Base-by-base conservation (phyloP, 2,888 invertebrate genomes). In the Germaria angustata region DNA sequence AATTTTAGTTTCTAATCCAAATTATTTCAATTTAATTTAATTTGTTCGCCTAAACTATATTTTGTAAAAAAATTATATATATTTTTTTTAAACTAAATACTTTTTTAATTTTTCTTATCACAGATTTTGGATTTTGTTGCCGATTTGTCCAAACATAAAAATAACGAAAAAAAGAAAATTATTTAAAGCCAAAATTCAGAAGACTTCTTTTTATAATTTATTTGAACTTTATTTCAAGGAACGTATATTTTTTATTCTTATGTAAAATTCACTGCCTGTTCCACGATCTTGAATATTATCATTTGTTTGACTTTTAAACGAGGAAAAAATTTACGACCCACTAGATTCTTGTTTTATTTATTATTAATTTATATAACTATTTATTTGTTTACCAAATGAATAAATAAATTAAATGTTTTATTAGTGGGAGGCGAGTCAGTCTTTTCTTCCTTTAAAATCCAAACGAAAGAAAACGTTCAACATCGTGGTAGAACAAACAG, bases 91-190 rank as follows among this genome's bases (percentile, higher is more conserved):
- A 76, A 82, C 69, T 82, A 82, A 82, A 71, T 71, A 53, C 39
- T 34, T 75, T 65, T 61, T 51, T 9, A 53, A 9, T 41, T 55
- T 82, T 51, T 71, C 57, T 69, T 82, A 82, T 82, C 82, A 82
- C 82, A 82, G 82, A 82, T 82, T 82, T 79, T 82, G 61, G 61
- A 82, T 82, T 82, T 75, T 79, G 73, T 71, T 59, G 72, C 72
- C 79, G 59, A 80, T 80, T 69, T 57, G 57, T 75, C 39, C 55
- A 57, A 73, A 77, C 13, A 65, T n/a, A 22, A 76, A 34, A 3
- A 71, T n/a, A n/a, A n/a, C n/a, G n/a, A n/a, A n/a, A n/a, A n/a
- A 63, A 63, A 24, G 4, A 32, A 28, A 24, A 65, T 36, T 9
- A 17, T 44, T 68, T 79, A 75, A 79, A 82, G 78, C 78, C 73